Percentiles rank a stretch among this genome's conserved stretches.
Conservation (phyloP, 2,888 invertebrate genomes). For the Pharmacophagus antenor region DNA sequence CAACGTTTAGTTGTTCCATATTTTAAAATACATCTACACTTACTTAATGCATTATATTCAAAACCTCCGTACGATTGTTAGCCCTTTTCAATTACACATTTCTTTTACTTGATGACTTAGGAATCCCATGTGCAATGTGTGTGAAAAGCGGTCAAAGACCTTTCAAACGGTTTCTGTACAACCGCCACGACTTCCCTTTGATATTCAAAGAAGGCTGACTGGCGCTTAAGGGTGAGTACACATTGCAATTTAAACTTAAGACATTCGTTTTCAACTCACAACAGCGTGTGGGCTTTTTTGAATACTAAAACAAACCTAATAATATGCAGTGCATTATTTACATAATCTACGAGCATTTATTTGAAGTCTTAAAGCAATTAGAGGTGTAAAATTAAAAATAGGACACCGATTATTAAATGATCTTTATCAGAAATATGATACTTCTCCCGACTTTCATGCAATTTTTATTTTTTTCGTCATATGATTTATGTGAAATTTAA, state of each 20-base stretch:
- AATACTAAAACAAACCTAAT: neutral
- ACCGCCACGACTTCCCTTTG: conserved; percentile 26
- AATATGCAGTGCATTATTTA: neutral
- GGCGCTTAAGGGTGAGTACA: conserved; percentile 20
- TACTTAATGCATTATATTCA: neutral
- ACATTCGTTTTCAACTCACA: conserved; percentile 12
- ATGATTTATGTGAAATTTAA: too few relatives aligned
- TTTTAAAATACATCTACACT: neutral
- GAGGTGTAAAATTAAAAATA: too few relatives aligned
- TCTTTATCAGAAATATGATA: too few relatives aligned
- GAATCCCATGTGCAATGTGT: conserved; percentile 29
- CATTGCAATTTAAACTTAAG: conserved; percentile 8
- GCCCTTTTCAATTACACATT: conserved; percentile 25
- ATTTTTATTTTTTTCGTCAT: too few relatives aligned
- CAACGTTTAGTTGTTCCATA: too few relatives aligned
- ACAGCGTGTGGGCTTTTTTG: neutral
- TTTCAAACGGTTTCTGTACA: conserved; percentile 26
- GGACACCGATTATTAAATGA: too few relatives aligned
- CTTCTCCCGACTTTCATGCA: too few relatives aligned
- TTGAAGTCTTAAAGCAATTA: too few relatives aligned
- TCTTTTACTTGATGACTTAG: conserved; percentile 17
- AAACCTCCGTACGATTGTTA: neutral
- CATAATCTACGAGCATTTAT: too few relatives aligned
- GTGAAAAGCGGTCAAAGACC: conserved; percentile 26
- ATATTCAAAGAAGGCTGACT: conserved; percentile 26